A percentile compares a stretch with the other conserved stretches of the same genome.
These are phyloP conservation scores for Chrysolina americana DNA, from an alignment of 2,888 invertebrate species.

Conservation along the genomic window DNA sequence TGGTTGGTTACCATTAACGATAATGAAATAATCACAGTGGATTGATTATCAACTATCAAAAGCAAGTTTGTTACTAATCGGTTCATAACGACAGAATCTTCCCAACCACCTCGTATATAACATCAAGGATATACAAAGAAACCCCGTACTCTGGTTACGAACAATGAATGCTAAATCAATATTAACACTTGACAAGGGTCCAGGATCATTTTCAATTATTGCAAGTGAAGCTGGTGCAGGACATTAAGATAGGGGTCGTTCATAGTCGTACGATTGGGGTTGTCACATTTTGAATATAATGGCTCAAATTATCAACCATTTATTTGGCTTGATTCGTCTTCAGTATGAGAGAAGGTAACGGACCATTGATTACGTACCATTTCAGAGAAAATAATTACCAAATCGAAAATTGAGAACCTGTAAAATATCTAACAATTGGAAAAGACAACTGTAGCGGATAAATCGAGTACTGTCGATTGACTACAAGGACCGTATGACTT, in stretches of 20 bases:
- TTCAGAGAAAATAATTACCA: no score
- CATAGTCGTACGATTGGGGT: slow-evolving; percentile 1
- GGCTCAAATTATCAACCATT: no score
- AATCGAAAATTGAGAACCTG: no score
- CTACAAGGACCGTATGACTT: no score
- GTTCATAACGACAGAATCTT: not conserved
- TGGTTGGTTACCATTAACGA: not conserved
- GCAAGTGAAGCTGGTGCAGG: slow-evolving; percentile 18
- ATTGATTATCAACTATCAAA: no score
- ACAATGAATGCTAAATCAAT: slow-evolving; percentile 18
- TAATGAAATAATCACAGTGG: not conserved
- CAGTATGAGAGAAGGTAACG: no score
- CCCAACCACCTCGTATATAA: not conserved
- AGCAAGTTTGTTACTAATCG: not conserved
- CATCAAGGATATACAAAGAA: not conserved
- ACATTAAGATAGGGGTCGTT: not conserved
- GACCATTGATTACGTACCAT: no score
- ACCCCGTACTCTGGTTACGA: not conserved
- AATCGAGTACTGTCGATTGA: no score
- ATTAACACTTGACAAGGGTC: slow-evolving; percentile 23
- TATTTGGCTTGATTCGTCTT: no score
- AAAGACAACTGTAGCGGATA: no score
- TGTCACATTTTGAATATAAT: no score
- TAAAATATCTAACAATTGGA: no score
- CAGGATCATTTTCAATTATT: slow-evolving; percentile 11